Evolutionary conservation across 2,113 vertebrate species (phyloP).

Genomic region (Rhynchopsitta pachyrhyncha): DNA sequence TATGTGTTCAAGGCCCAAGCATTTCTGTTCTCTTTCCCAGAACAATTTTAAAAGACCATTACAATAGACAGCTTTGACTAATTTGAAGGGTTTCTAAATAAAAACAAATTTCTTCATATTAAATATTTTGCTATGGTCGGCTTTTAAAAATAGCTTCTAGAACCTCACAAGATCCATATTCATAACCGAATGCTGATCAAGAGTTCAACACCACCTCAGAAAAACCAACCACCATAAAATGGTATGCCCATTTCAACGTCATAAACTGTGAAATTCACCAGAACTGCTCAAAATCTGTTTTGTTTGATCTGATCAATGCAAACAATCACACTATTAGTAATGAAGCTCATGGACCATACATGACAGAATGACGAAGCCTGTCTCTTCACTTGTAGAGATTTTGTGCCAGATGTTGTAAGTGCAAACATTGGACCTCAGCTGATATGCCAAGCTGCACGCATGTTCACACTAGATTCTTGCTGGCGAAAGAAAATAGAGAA

Average conservation of each 20-base stretch:
- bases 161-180: background rate
- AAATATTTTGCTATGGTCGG: background rate
- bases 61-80: background rate
- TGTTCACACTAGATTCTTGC: background rate
- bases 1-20: background rate
- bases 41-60: background rate
- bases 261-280: background rate
- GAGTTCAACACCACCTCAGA: background rate
- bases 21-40: background rate
- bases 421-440: background rate
- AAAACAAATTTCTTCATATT: background rate
- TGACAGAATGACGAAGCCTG: background rate
- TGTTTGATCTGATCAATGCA: background rate
- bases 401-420: constrained; percentile 14
- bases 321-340: background rate
- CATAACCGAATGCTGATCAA: background rate
- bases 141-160: background rate
- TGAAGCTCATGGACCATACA: background rate
- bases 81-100: background rate
- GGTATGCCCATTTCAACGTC: background rate
- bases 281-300: background rate
- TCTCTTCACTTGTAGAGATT: background rate
- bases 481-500: background rate
- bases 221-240: background rate
- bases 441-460: background rate